These are phyloP conservation scores for Barnardius zonarius DNA, from an alignment of 2,113 vertebrate genomes.

Conservation along the genomic window DNA sequence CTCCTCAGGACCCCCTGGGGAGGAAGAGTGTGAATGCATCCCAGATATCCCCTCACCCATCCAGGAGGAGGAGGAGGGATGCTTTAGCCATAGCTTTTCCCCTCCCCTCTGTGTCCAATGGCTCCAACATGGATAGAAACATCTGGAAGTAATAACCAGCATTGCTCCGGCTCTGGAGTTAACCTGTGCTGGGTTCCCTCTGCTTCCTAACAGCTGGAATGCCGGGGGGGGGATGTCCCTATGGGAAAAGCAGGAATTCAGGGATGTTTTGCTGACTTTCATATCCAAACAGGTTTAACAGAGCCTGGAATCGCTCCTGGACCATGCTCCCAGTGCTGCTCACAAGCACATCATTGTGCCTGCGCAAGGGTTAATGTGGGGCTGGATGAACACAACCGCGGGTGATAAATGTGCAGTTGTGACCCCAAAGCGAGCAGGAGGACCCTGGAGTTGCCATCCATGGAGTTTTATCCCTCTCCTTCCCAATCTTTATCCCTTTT, in stretches of 20 bases:
- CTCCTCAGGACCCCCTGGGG: background rate
- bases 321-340: background rate
- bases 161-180: background rate
- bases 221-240: accelerated
- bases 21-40: background rate
- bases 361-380: accelerated
- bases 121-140: background rate
- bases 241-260: background rate
- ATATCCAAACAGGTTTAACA: background rate
- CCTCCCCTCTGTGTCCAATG: accelerated
- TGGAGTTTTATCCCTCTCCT: background rate
- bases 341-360: background rate
- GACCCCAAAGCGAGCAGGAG: background rate
- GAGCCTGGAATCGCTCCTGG: background rate
- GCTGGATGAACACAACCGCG: background rate
- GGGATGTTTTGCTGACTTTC: background rate
- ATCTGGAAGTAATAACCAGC: background rate
- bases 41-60: background rate
- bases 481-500: background rate
- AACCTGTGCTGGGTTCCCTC: background rate
- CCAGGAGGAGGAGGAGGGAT: background rate
- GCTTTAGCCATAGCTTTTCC: background rate
- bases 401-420: background rate
- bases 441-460: background rate
- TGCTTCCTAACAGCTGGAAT: background rate